phyloP scores from a whole-genome alignment of 2,113 vertebrate species.

The Bostrychus sinensis region DNA sequence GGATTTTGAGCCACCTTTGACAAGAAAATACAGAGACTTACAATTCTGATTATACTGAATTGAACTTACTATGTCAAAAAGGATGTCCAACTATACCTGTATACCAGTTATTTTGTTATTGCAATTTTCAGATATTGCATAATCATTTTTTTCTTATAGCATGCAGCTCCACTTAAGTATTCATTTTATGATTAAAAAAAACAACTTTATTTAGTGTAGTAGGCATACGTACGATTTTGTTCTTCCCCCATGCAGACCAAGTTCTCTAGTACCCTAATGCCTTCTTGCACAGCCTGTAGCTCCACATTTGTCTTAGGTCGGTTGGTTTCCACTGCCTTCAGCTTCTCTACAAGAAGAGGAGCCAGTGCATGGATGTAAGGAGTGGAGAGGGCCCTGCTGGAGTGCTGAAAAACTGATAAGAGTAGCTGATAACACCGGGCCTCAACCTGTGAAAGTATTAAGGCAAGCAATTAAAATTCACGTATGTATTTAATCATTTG shows the following conservation, averaged over 20 bases:
- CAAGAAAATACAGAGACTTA: no score
- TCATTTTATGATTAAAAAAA: background rate
- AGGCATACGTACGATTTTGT: conserved; percentile 90
- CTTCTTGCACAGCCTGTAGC: conserved; percentile 94
- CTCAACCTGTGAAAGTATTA: conserved; percentile 84
- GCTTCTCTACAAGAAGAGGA: conserved; percentile 92
- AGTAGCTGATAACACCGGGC: conserved; percentile 96
- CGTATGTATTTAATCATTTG: no score
- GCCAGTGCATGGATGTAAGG: conserved; percentile 96
- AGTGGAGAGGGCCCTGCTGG: conserved; percentile 90
- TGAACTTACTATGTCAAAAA: no score
- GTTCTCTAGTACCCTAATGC: conserved; percentile 93
- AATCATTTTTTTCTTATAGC: no score
- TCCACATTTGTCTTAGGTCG: conserved; percentile 84
- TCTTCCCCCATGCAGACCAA: conserved; percentile 95
- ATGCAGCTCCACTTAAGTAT: no score
- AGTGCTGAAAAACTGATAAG: conserved; percentile 95
- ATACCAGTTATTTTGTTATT: no score
- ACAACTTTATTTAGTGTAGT: conserved; percentile 30
- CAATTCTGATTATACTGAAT: no score
- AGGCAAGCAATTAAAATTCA: background rate
- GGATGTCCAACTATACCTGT: no score
- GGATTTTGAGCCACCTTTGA: no score
- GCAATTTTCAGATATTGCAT: no score
- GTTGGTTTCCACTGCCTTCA: conserved; percentile 89